Base-by-base conservation (phyloP, 2,797 vertebrate species). In the Emydoidea blandingii region DNA sequence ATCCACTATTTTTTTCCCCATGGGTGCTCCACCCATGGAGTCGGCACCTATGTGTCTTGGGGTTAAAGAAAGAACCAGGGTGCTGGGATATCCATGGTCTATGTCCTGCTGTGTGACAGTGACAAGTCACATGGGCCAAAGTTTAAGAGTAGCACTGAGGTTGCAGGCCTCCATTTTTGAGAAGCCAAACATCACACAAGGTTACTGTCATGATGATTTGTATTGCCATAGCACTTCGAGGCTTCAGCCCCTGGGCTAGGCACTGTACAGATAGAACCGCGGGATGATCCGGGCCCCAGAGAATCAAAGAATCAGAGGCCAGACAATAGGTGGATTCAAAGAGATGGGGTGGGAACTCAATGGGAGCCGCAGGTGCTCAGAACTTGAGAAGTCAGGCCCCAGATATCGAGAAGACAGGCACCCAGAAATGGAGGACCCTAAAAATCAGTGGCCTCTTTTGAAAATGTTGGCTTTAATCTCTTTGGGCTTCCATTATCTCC, bases 381-480 rank as follows among this genome's bases (percentile, higher is more conserved):
- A 14, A 4, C 59, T 81, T 89, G 47, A 44, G 88, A 87, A 65
- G 85, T 88, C 8, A 29, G 10, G 12, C 25, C 81, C 6, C 2
- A 52, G 3, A 3, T 78, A 31, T 41, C 2, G 9, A 72, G 85
- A 78, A 68, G 88, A 18, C 76, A 16, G 15, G 62, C 8, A 19
- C 11, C 29, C 79, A 89, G 81, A 84, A 79, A 34, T 0, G 0
- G 31, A 84, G 9, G 23, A 25, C 12, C 25, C 18, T 81, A n/a
- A 80, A 81, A 78, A 78, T 11, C 0, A 31, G 52, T 10, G 81
- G 14, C 52, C 72, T 44, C 72, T 91, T 34, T 44, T 34, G 56
- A 68, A 37, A 89, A 37, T 59, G 5, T 1, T 21, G 25, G 6
- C 56, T 72, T 89, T 81, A 31, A 11, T 62, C 3, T 68, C 31